Evolutionary conservation across 2,113 vertebrate species (phyloP), one percentile per base, ranked within the genome.

Genomic region (Oryzias woworae): DNA sequence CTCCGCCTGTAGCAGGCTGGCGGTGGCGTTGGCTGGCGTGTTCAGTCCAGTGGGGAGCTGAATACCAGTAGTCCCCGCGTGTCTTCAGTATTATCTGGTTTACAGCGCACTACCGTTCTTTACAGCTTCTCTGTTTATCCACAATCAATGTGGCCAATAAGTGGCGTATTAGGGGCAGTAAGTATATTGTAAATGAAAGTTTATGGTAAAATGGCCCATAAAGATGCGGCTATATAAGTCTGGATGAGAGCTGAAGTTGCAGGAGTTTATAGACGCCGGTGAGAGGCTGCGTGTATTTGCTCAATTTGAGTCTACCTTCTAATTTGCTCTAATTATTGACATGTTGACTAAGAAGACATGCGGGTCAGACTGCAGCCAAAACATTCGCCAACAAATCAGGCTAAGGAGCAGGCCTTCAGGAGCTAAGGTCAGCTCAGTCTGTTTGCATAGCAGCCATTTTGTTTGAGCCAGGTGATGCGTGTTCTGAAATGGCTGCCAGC

Each of bases 191-290:
- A 92, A 91, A 90, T 88, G 85, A 78, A 81, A 70, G 74, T 91
- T 91, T 91, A 91, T 91, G 87, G 88, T 91, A 92, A 92, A 93
- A 90, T 82, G 86, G 75, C 87, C 69, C 87, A 91, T 92, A 93
- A 92, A 92, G 75, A 76, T 6, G 18, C 36, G 57, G 75, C 80
- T 83, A 71, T 85, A 79, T 86, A 82, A 84, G 76, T 54, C 24
- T 79, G 80, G 56, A 74, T 13, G 69, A 52, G 62, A 8, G 62
- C 53, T 36, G 23, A 67, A 26, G 46, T 26, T 45, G 10, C 12
- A 16, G 49, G 43, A 4, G 61, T 85, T 69, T 66, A 79, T 76
- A 44, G 88, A 77, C 16, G 26, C 18, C 26, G 41, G 48, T 20
- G 43, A 58, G 52, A 58, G 78, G 63, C 0, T 59, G 71, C 42